Conservation (phyloP, 2,797 vertebrate species). For the Hyperoplus immaculatus region DNA sequence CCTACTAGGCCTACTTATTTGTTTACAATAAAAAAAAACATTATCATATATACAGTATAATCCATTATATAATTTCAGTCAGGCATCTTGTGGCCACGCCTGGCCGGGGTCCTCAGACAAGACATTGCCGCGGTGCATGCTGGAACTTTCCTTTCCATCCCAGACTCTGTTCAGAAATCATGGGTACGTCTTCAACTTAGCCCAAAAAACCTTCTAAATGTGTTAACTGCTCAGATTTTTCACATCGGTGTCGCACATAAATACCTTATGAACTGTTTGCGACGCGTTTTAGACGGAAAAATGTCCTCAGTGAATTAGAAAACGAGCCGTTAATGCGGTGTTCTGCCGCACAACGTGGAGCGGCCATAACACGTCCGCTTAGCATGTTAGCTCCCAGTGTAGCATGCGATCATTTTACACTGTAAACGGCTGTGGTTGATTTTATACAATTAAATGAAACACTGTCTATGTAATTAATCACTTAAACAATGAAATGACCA, state of each 20-base stretch:
- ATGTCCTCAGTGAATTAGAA: rapidly evolving
- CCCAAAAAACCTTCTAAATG: neutral
- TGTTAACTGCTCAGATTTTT: rapidly evolving
- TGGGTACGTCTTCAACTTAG: conserved; percentile 78
- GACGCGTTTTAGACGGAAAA: neutral
- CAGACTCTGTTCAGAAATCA: conserved; percentile 79
- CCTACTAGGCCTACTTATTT: no score
- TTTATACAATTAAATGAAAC: no score
- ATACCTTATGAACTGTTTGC: neutral
- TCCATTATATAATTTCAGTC: conserved; percentile 41
- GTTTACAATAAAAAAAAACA: no score
- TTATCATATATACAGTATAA: neutral
- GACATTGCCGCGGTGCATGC: conserved; percentile 79
- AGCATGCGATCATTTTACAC: rapidly evolving
- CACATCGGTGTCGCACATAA: rapidly evolving
- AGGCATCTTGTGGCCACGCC: conserved; percentile 50
- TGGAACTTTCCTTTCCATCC: conserved; percentile 86
- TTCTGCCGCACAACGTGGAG: conserved; percentile 80
- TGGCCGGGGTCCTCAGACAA: conserved; percentile 66
- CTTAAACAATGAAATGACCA: no score
- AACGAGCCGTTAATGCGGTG: neutral
- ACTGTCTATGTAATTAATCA: no score
- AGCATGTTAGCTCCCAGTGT: conserved; percentile 48
- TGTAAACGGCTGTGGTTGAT: no score
- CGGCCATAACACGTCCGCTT: conserved; percentile 62